Percentiles rank a stretch among this genome's conserved stretches.
These are phyloP conservation scores for Odontophorus gujanensis DNA, from an alignment of 2,113 vertebrate genomes.

Conservation along the genomic window DNA sequence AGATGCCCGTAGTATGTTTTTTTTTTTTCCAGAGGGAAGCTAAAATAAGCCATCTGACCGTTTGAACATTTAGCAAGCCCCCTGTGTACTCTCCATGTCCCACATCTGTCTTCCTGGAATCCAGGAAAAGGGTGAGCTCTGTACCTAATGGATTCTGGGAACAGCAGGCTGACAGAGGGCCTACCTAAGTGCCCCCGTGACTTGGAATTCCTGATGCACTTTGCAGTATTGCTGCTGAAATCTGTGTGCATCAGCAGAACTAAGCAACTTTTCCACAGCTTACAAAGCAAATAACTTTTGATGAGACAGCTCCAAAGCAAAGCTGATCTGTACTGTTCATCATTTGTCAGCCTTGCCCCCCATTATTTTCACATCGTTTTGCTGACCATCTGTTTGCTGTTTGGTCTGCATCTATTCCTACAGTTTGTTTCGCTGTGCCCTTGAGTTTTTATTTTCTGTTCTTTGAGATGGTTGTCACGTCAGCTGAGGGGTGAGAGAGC, in stretches of 20 bases:
- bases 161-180: neutral
- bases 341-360: neutral
- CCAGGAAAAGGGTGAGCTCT: neutral
- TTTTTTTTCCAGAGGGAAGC: neutral
- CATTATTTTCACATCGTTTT: neutral
- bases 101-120: neutral
- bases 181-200: neutral
- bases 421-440: neutral
- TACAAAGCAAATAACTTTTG: neutral
- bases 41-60: neutral
- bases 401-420: neutral
- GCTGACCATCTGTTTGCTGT: constrained; percentile 33
- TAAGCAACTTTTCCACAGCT: neutral
- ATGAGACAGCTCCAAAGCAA: neutral
- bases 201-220: neutral
- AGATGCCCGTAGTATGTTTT: neutral
- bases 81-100: neutral
- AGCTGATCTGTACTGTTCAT: neutral
- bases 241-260: neutral
- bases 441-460: constrained; percentile 24
- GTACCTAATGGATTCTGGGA: neutral
- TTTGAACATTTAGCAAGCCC: neutral
- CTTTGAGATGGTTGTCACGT: neutral
- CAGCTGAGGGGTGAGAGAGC: neutral
- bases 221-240: neutral